Evolutionary conservation across 2,888 invertebrate species (phyloP), one percentile per base, ranked within the genome.

Genomic region (Aplocera efformata): DNA sequence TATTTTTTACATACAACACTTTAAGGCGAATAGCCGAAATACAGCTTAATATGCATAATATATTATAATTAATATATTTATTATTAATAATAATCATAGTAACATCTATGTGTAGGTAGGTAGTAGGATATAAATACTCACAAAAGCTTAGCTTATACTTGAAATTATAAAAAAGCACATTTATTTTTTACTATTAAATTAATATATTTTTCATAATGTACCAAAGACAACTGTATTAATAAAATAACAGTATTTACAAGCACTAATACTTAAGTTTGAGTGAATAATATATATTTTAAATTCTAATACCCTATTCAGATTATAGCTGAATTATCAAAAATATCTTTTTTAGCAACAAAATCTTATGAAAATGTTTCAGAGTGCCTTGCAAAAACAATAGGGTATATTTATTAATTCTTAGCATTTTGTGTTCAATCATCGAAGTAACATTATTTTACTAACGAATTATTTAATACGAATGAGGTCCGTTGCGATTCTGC

Each of bases 301-400:
- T 27, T 21, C 20, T 1, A 22, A 8, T 7, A 5, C 10, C 7
- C 10, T 21, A 7, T 11, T 27, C 7, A 28, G 7, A n/a, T n/a
- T n/a, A n/a, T n/a, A n/a, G n/a, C n/a, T n/a, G n/a, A n/a, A n/a
- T n/a, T n/a, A n/a, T n/a, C n/a, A 6, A 11, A 28, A 6, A 23
- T 6, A 11, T 26, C 20, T 26, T 17, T 22, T 7, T 28, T 6
- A 27, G 8, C 8, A 33, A 27, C 23, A 32, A 8, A 17, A 32
- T 53, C 48, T 37, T 43, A 58, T 56, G 49, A 50, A 32, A 29
- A 42, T 44, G 29, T 42, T 48, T 48, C 33, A 43, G 40, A 53
- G 58, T 63, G 60, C 60, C 62, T 56, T 58, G 42, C 43, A 44
- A 37, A 48, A 33, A 13, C 28, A 45, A 33, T 17, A 36, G 23